Percentiles rank a stretch among this genome's conserved stretches.
phyloP scores from a whole-genome alignment of 2,797 vertebrate species.

The Sparidentex hasta region DNA sequence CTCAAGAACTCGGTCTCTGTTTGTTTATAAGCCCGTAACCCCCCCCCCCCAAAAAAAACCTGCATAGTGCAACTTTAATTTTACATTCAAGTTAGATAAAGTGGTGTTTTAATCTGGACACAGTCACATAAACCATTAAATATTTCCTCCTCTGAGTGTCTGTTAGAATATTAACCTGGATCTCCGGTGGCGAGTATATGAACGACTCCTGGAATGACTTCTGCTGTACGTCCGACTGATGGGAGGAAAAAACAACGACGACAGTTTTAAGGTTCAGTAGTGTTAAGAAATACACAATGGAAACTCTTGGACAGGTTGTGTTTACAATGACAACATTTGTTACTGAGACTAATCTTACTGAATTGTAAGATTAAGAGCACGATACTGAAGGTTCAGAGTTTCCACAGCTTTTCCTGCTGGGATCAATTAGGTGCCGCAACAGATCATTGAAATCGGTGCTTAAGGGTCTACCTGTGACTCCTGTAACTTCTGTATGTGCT shows the following conservation, averaged over 20 bases:
- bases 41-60: no score
- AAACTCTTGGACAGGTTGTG: neutral
- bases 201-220: constrained; percentile 93
- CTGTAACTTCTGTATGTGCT: constrained; percentile 92
- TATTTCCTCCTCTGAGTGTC: neutral
- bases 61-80: no score
- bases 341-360: neutral
- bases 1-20: no score
- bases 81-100: no score
- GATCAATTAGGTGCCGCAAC: neutral
- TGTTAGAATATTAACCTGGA: constrained; percentile 84
- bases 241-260: constrained; percentile 39
- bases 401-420: neutral
- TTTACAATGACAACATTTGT: neutral
- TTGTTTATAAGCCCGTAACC: no score
- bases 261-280: neutral
- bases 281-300: neutral
- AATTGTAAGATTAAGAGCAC: constrained; percentile 6
- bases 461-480: constrained; percentile 82
- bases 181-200: constrained; percentile 87
- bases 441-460: neutral
- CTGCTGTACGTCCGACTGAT: constrained; percentile 89
- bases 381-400: neutral
- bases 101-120: no score
- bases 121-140: neutral